These are phyloP conservation scores for Anabacerthia variegaticeps DNA, from an alignment of 2,797 vertebrate genomes.

Conservation along the genomic window DNA sequence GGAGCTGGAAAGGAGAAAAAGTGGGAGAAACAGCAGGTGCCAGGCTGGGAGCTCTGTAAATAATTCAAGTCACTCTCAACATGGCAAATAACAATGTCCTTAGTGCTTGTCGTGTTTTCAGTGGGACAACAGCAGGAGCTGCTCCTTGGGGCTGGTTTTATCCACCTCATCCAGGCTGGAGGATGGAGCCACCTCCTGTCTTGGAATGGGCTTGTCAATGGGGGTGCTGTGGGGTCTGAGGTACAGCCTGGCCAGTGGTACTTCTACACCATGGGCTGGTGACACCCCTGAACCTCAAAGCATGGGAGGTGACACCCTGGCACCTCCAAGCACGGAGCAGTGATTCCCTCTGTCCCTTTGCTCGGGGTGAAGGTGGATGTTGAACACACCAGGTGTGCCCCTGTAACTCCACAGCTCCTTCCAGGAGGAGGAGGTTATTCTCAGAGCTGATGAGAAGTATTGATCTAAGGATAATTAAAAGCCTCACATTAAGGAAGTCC, in stretches of 20 bases:
- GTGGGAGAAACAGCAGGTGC: neutral
- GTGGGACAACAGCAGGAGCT: neutral
- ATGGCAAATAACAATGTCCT: neutral
- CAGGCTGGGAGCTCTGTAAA: neutral
- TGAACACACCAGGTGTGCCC: fast-evolving
- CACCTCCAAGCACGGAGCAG: fast-evolving
- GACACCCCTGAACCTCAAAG: neutral
- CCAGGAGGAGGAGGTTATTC: neutral
- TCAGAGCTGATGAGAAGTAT: neutral
- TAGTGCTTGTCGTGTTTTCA: neutral
- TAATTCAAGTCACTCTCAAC: neutral
- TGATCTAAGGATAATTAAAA: constrained; percentile 10
- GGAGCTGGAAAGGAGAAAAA: neutral
- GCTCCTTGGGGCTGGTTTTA: neutral
- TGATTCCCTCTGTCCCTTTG: fast-evolving
- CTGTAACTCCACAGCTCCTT: fast-evolving
- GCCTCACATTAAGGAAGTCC: neutral
- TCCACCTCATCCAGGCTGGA: neutral
- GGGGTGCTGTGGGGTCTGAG: neutral
- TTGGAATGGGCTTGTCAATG: neutral
- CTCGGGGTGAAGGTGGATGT: fast-evolving
- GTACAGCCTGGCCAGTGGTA: fast-evolving
- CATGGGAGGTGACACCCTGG: neutral
- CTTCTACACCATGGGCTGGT: neutral
- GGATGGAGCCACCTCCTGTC: neutral